Percentiles rank a stretch among this genome's conserved stretches.
These are phyloP conservation scores for Melanotaenia nigrans DNA, from an alignment of 2,797 vertebrate species.

Conservation along the genomic window DNA sequence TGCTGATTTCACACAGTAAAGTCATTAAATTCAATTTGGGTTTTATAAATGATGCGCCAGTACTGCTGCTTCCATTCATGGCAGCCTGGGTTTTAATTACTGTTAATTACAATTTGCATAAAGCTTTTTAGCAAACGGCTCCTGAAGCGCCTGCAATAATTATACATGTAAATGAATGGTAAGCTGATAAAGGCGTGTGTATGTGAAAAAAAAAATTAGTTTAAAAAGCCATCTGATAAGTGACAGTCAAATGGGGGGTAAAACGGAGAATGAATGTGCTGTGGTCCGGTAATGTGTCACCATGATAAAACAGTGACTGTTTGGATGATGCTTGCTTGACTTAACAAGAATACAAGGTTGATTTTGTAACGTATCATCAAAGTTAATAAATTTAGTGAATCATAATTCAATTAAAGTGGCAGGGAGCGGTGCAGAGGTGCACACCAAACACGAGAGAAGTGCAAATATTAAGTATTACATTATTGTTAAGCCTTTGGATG, in stretches of 20 bases:
- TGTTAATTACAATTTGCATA: constrained; percentile 90
- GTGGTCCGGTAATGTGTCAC: constrained; percentile 18
- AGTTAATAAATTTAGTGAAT: constrained; percentile 15
- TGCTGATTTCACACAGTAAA: constrained; percentile 66
- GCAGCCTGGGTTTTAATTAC: constrained; percentile 86
- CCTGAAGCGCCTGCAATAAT: constrained; percentile 85
- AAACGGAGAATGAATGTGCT: constrained; percentile 22
- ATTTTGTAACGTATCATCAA: constrained; percentile 18
- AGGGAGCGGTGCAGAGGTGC: neutral
- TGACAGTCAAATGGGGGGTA: constrained; percentile 63
- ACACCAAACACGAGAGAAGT: neutral
- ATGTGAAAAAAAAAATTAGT: constrained; percentile 33
- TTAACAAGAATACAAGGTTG: constrained; percentile 12
- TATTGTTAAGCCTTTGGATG: neutral
- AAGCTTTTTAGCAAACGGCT: constrained; percentile 86
- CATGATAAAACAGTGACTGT: constrained; percentile 23
- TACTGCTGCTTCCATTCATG: constrained; percentile 81
- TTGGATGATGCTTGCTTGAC: constrained; percentile 26
- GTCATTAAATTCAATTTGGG: constrained; percentile 82
- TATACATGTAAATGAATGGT: constrained; percentile 88
- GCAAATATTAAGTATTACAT: neutral
- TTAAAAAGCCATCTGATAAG: constrained; percentile 74
- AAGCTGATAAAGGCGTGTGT: constrained; percentile 70
- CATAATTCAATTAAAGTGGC: neutral
- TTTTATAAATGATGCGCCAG: constrained; percentile 81